Evolutionary conservation across 92 coral and sea anemone species (phyloP).

Genomic region (Parazoanthus atlanticus): DNA sequence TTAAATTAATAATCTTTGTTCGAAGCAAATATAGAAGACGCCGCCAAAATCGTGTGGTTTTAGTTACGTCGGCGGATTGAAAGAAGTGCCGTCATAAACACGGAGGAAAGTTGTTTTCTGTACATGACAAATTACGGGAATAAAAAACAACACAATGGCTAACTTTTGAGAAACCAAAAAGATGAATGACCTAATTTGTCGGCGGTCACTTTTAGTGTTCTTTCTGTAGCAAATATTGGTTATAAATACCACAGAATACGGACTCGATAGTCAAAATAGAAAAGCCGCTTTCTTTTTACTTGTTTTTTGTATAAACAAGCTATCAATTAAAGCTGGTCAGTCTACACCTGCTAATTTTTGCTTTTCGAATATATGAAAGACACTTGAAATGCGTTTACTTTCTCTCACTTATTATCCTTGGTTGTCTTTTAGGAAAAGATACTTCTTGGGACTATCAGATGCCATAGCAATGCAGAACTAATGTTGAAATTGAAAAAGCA

Average conservation of each 20-base stretch:
- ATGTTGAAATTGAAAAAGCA: too few species aligned
- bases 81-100: background rate
- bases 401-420: background rate
- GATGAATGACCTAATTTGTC: background rate
- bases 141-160: background rate
- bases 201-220: background rate
- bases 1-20: constrained; percentile 10
- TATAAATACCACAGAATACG: too few species aligned
- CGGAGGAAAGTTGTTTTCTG: too few species aligned
- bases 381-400: background rate
- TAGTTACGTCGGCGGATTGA: background rate
- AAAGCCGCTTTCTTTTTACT: background rate
- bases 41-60: background rate
- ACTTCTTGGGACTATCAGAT: background rate
- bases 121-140: background rate
- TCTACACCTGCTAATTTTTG: background rate
- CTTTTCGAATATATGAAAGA: background rate
- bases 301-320: background rate
- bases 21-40: background rate
- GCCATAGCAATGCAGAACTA: background rate
- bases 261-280: background rate
- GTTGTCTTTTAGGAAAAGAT: background rate
- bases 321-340: background rate
- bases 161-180: background rate
- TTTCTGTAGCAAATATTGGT: background rate